phyloP scores from a whole-genome alignment of 1,140 invertebrate species.

The Trichomalopsis sarcophagae region DNA sequence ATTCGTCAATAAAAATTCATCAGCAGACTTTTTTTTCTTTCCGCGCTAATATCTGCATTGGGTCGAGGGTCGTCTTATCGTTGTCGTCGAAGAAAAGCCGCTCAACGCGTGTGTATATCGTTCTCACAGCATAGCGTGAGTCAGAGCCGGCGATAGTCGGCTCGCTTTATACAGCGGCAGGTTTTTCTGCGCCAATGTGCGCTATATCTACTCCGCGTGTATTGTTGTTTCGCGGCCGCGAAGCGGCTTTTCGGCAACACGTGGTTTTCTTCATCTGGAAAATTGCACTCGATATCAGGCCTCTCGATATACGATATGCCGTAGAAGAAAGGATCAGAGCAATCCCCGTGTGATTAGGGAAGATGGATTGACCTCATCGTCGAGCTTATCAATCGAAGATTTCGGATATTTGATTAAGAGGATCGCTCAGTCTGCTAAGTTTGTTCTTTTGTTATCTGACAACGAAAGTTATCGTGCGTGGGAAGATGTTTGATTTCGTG shows the following conservation, averaged over 20 bases:
- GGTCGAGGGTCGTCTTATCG: neutral
- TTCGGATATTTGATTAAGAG: too few species aligned
- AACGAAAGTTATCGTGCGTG: too few species aligned
- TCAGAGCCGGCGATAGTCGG: neutral
- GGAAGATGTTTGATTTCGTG: too few species aligned
- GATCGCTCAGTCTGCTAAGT: too few species aligned
- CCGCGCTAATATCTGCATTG: neutral
- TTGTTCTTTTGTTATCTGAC: too few species aligned
- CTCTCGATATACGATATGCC: too few species aligned
- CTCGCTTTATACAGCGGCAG: neutral
- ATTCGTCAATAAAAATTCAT: too few species aligned
- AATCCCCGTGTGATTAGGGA: too few species aligned
- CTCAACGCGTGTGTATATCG: neutral
- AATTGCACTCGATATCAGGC: too few species aligned
- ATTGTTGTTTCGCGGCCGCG: neutral
- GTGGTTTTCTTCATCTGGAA: constrained; percentile 1
- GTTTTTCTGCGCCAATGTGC: neutral
- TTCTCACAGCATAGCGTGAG: neutral
- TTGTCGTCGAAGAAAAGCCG: neutral
- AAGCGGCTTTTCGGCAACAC: neutral
- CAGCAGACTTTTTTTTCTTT: neutral
- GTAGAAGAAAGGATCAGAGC: too few species aligned
- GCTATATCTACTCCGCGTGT: neutral
- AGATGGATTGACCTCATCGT: too few species aligned
- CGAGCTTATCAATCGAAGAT: too few species aligned